Conservation (phyloP, 1,140 invertebrate species). For the Zaprionus gabonicus region DNA sequence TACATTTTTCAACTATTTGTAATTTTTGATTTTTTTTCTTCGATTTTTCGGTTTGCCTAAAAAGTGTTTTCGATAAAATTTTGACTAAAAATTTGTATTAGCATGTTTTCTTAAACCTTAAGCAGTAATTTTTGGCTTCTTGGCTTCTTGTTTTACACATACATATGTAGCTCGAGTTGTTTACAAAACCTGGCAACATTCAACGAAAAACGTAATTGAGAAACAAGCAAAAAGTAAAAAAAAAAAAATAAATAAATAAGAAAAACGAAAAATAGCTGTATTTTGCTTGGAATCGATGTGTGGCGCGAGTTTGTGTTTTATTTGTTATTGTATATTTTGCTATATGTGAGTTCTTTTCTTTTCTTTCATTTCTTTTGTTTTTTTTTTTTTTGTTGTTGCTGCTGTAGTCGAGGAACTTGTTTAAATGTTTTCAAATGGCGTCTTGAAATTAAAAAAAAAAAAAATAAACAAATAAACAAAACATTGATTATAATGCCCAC, state of each 20-base stretch:
- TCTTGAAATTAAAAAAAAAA: conserved; percentile 58
- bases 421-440: conserved; percentile 77
- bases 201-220: conserved; percentile 46
- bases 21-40: conserved; percentile 12
- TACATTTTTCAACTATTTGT: conserved; percentile 17
- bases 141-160: conserved; percentile 15
- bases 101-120: conserved; percentile 50
- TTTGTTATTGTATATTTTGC: conserved; percentile 70
- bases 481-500: conserved; percentile 64
- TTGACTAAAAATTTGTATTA: conserved; percentile 78
- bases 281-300: conserved; percentile 32
- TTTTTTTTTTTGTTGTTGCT: conserved; percentile 37
- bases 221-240: conserved; percentile 15
- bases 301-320: conserved; percentile 6
- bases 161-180: conserved; percentile 1
- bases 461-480: conserved; percentile 60
- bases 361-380: conserved; percentile 34
- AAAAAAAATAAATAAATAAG: conserved; percentile 13
- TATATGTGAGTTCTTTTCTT: conserved; percentile 40
- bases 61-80: conserved; percentile 68
- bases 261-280: conserved; percentile 38
- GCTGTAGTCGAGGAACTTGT: conserved; percentile 74
- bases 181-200: conserved; percentile 43
- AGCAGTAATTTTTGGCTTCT: conserved; percentile 41
- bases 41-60: conserved; percentile 43